Base-by-base conservation (phyloP, 2,113 vertebrate species). In the Notechis scutatus region DNA sequence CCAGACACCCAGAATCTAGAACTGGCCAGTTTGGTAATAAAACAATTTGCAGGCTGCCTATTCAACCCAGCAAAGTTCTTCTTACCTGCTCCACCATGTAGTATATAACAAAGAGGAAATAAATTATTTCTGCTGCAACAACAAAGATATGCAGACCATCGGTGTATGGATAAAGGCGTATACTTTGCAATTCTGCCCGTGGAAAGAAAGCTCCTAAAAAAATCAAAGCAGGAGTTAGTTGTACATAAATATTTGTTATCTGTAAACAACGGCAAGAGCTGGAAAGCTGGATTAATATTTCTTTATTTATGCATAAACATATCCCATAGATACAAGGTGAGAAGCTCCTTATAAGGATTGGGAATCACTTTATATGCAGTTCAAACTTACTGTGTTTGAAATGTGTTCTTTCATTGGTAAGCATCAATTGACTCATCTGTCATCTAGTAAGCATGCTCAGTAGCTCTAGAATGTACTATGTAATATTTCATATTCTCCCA, bases 81-180 rank as follows among this genome's bases (percentile, higher is more conserved):
- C 97, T 98, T 93, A 99, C 99, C 98, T 99, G 99, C 39, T 98
- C 93, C 93, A 96, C 96, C 99, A 99, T 99, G 96, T 99, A 99
- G 96, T 99, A 98, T 88, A 98, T 85, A 92, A 99, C 97, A 57
- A 99, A 99, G 92, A 99, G 96, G 96, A 99, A 98, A 96, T 99
- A 99, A 91, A 98, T 94, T 0, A 97, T 96, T 97, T 99, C 99
- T 69, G 98, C 99, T 21, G 98, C 98, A 95, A 99, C 97, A 81
- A 99, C 98, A 55, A 99, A 99, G 92, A 99, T 97, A 92, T 99
- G 98, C 90, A 99, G 97, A 26, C 98, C 98, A 23, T 97, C 96
- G 0, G 98, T 98, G 29, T 98, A 98, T 34, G 98, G 98, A 96
- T 99, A 99, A 42, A 99, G 98, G 92, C 98, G 98, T 57, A 99